Percentiles rank a stretch among this genome's conserved stretches.
Evolutionary conservation across 37 sponge, comb jelly and placozoan genomes (phyloP).

Genomic region (Bolinopsis microptera): DNA sequence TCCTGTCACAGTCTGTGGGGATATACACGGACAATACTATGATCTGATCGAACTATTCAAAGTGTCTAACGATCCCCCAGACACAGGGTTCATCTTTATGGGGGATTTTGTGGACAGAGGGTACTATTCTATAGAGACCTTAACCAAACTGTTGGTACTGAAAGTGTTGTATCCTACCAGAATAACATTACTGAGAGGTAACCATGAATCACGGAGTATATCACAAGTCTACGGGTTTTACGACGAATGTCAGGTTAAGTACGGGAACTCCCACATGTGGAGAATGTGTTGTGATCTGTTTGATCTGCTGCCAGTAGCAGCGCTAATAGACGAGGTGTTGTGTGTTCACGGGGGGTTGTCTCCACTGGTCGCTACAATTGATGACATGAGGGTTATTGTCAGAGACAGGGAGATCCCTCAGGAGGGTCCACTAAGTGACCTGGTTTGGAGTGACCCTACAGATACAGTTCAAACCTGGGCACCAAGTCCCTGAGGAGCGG

Average conservation of each 20-base stretch:
- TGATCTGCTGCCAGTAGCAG: conserved; percentile 95
- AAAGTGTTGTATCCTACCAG: conserved; percentile 91
- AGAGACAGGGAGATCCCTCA: conserved; percentile 97
- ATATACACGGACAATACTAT: conserved; percentile 99
- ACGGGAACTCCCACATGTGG: conserved; percentile 99
- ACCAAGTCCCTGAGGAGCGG: conserved; percentile 96
- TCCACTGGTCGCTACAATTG: conserved; percentile 92
- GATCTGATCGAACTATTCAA: conserved; percentile 91
- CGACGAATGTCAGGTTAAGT: conserved; percentile 99
- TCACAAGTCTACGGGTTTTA: conserved; percentile 99
- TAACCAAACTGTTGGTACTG: conserved; percentile 84
- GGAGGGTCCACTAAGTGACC: conserved; percentile 94
- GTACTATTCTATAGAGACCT: conserved; percentile 97
- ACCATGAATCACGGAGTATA: conserved; percentile 97
- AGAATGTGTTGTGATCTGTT: conserved; percentile 91
- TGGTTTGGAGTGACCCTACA: conserved; percentile 99
- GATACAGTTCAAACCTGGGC: conserved; percentile 94
- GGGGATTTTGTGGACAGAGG: conserved; percentile 99
- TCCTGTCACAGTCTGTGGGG: conserved; percentile 98
- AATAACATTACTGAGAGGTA: conserved; percentile 92
- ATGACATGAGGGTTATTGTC: conserved; percentile 93
- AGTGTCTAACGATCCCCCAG: conserved; percentile 84
- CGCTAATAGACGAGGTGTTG: conserved; percentile 93
- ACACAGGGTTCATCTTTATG: conserved; percentile 91
- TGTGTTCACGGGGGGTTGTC: conserved; percentile 99